Conservation (phyloP, 2,113 vertebrate genomes). For the Platanista minor region DNA sequence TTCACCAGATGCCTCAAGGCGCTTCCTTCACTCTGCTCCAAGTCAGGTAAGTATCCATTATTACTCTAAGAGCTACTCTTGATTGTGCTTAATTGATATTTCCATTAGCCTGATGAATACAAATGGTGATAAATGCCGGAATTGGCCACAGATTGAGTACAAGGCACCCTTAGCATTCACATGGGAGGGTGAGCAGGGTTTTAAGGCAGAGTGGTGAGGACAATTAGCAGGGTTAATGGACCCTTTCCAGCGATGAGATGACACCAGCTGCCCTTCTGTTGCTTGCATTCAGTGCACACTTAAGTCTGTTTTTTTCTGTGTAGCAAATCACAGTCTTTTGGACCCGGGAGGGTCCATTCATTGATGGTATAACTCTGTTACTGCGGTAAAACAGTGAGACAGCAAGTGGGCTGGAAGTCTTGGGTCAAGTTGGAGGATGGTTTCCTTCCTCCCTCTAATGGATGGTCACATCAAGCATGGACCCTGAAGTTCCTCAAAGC, state of each 20-base stretch:
- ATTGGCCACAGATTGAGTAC: constrained; percentile 23
- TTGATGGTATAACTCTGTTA: neutral
- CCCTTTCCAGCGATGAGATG: neutral
- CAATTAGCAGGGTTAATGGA: constrained; percentile 50
- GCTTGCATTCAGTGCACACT: neutral
- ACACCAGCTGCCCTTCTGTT: neutral
- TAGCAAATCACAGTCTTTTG: neutral
- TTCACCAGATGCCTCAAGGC: neutral
- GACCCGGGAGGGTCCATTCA: neutral
- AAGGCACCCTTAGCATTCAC: neutral
- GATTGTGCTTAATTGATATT: constrained; percentile 39
- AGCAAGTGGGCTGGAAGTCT: neutral
- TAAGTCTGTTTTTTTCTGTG: neutral
- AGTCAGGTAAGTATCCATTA: constrained; percentile 45
- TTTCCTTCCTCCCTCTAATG: neutral
- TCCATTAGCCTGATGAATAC: constrained; percentile 50
- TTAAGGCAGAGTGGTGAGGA: constrained; percentile 13
- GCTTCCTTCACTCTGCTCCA: neutral
- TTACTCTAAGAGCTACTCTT: neutral
- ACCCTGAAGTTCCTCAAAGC: neutral
- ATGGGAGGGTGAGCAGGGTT: neutral
- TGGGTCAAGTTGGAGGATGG: neutral
- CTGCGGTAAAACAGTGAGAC: neutral
- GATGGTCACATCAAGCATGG: neutral
- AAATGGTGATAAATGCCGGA: constrained; percentile 28